phyloP scores from a whole-genome alignment of 2,113 vertebrate species.

The Hippoglossus stenolepis region DNA sequence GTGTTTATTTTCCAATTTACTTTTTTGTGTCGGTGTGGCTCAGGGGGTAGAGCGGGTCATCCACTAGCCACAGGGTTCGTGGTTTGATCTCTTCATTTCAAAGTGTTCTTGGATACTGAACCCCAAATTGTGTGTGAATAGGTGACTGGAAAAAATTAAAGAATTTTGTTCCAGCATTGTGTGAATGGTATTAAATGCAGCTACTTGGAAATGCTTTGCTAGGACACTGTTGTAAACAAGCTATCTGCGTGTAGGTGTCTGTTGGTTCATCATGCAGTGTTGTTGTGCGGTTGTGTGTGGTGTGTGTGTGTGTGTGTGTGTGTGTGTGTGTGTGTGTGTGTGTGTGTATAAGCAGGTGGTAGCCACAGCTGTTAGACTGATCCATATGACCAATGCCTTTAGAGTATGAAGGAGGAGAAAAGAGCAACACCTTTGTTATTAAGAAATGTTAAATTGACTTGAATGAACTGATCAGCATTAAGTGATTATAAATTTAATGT shows the following conservation, averaged over 20 bases:
- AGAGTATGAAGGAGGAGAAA: too few species aligned
- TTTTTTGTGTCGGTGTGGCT: too few species aligned
- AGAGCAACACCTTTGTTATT: too few species aligned
- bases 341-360: slow-evolving; percentile 24
- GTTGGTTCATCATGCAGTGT: neutral
- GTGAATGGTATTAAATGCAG: neutral
- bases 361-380: slow-evolving; percentile 9
- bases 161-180: neutral
- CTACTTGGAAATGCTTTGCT: neutral
- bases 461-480: too few species aligned
- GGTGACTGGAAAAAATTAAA: too few species aligned
- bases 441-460: too few species aligned
- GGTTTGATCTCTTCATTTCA: neutral
- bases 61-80: too few species aligned
- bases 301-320: slow-evolving; percentile 17
- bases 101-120: neutral
- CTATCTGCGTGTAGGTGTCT: neutral
- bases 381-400: too few species aligned
- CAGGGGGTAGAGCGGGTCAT: too few species aligned
- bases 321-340: slow-evolving; percentile 16
- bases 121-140: too few species aligned
- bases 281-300: slow-evolving; percentile 36
- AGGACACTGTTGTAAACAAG: neutral
- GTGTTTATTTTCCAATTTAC: too few species aligned
- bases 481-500: too few species aligned